Evolutionary conservation across 1,140 invertebrate genomes (phyloP).

Genomic region (Periplaneta americana): DNA sequence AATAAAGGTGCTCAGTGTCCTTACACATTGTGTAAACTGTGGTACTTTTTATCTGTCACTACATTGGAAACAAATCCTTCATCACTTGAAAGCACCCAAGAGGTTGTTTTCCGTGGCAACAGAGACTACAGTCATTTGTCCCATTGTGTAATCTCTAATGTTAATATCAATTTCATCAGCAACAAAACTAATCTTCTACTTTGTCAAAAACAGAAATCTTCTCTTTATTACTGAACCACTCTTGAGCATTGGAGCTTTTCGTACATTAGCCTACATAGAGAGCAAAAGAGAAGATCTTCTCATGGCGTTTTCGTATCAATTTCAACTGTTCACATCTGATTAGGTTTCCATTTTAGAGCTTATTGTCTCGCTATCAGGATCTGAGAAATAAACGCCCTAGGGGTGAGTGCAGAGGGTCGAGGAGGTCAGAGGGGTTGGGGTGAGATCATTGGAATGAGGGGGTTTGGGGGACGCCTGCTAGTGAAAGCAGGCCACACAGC

Average conservation of each 20-base stretch:
- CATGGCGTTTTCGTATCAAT: not conserved
- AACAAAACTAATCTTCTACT: not conserved
- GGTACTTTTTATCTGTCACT: no score
- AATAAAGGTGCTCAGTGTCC: no score
- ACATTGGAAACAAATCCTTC: no score
- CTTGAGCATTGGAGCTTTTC: not conserved
- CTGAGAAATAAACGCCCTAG: not conserved
- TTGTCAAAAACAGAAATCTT: not conserved
- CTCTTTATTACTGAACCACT: not conserved
- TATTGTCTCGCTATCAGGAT: not conserved
- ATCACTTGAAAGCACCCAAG: no score
- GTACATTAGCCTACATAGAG: not conserved
- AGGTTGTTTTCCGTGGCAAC: no score
- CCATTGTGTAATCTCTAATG: no score
- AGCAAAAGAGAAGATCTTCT: not conserved
- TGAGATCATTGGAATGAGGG: not conserved
- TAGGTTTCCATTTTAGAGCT: constrained; percentile 6
- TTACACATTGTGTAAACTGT: no score
- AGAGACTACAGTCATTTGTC: no score
- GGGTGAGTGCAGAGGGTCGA: not conserved
- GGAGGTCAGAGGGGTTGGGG: no score
- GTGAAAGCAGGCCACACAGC: not conserved
- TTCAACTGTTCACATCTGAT: constrained; percentile 6
- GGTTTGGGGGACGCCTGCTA: not conserved
- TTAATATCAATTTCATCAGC: not conserved